Evolutionary conservation across 2,797 vertebrate species (phyloP).

Genomic region (Poliocrania exsul): DNA sequence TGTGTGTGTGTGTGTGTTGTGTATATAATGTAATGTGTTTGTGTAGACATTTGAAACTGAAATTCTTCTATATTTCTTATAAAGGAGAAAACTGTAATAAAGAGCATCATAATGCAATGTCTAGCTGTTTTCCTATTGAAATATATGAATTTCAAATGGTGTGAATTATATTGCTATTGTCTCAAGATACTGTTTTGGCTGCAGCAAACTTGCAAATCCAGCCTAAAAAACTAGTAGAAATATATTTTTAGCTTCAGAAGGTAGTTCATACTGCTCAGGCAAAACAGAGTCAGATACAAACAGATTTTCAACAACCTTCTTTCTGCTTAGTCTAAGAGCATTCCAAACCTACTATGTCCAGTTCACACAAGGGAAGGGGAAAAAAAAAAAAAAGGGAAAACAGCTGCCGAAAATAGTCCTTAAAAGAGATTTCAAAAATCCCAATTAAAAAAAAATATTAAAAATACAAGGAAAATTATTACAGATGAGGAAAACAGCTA

Average conservation of each 20-base stretch:
- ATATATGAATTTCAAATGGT: neutral
- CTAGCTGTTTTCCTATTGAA: neutral
- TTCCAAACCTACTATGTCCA: neutral
- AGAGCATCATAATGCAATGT: neutral
- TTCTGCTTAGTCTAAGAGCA: neutral
- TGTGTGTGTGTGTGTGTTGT: neutral
- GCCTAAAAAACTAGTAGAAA: neutral
- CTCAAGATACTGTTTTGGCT: neutral
- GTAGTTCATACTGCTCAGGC: neutral
- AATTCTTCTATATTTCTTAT: neutral
- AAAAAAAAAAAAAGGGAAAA: neutral
- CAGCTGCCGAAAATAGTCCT: neutral
- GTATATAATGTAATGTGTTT: neutral
- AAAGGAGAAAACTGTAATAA: neutral
- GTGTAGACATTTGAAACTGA: neutral
- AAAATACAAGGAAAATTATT: neutral
- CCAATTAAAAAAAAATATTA: neutral
- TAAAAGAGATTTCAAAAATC: neutral
- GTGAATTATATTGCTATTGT: neutral
- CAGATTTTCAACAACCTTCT: neutral
- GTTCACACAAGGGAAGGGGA: neutral
- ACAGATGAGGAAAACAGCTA: neutral
- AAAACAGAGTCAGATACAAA: neutral
- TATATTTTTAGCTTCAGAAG: neutral
- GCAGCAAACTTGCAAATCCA: neutral